phyloP scores from a whole-genome alignment of 2,888 invertebrate species.

The Amphimallon solstitiale region DNA sequence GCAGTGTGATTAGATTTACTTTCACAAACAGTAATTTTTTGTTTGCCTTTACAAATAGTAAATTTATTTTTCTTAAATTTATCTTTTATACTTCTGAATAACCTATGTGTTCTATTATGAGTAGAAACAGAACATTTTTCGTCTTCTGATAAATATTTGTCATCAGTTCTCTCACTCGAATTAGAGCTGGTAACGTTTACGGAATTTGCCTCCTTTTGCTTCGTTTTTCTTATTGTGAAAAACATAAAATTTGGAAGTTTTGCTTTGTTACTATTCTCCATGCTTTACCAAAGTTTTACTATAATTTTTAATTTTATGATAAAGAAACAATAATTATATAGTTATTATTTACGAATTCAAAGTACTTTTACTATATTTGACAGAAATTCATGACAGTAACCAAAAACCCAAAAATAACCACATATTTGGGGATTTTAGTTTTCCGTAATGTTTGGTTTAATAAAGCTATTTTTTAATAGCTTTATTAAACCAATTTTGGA shows the following conservation, averaged over 20 bases:
- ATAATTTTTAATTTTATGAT: background rate
- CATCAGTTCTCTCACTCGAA: conserved; percentile 19
- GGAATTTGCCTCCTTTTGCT: conserved; percentile 16
- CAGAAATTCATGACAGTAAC: background rate
- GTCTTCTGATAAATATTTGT: conserved; percentile 27
- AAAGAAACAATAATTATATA: background rate
- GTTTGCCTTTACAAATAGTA: conserved; percentile 40
- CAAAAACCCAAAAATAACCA: background rate
- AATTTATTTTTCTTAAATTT: conserved; percentile 42
- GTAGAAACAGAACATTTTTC: conserved; percentile 37
- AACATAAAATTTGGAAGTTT: conserved; percentile 24
- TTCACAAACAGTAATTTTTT: conserved; percentile 33
- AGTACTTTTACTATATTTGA: conserved; percentile 3
- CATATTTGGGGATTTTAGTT: no score
- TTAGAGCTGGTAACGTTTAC: conserved; percentile 22
- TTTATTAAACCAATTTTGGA: no score
- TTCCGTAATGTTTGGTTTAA: no score
- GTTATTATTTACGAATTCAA: conserved; percentile 12
- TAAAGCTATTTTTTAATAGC: no score
- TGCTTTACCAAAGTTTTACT: background rate
- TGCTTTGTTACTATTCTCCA: conserved; percentile 23
- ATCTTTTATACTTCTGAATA: conserved; percentile 42
- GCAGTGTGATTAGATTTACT: conserved; percentile 21
- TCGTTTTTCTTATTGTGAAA: conserved; percentile 24
- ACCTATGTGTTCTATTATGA: conserved; percentile 40